Base-by-base conservation (phyloP, 35 echinoderm and acorn worm genomes). In the Lytechinus variegatus region DNA sequence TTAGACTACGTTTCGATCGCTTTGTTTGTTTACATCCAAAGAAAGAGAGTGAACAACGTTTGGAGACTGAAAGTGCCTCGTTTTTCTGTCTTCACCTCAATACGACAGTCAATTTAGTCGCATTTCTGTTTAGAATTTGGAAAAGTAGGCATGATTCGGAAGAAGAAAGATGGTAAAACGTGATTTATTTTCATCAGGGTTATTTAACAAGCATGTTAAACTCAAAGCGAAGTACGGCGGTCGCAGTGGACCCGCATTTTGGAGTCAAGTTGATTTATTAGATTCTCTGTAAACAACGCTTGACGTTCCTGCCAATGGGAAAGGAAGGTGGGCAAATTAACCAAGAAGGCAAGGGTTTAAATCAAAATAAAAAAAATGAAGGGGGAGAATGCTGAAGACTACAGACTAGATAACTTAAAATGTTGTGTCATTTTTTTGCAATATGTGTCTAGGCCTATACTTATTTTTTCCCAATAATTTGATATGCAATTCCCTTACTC, bases 21-120 rank as follows among this genome's bases (percentile, higher is more conserved):
- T 52, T 21, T 90, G 88, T 90, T 90, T 90, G 88, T 90, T 90
- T 90, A 90, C 52, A 90, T 90, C 88, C 10, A 90, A 54, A 44
- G 10, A 90, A 27, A 21, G 88, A 90, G 88, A 90, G 88, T 14
- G 28, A 33, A 90, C 88, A 90, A 90, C 88, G 33, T 90, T 90
- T 28, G 16, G 88, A 90, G 88, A 33, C 88, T 52, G 88, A 90
- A 90, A 90, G 88, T 90, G 88, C 88, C 88, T 90, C 88, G 88
- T 90, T 90, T 90, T 90, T 90, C 88, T 90, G 88, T 90, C 88
- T 52, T 52, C 88, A 90, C 88, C 88, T 90, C 88, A 44, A 44
- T 52, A 8, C 28, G 88, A 90, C 88, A 54, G 88, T 90, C 88
- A 90, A 90, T 90, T 90, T 90, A 54, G 28, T 29, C 88, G 88